These are phyloP conservation scores for Varanus salvator DNA, from an alignment of 2,113 vertebrate genomes.

Conservation along the genomic window DNA sequence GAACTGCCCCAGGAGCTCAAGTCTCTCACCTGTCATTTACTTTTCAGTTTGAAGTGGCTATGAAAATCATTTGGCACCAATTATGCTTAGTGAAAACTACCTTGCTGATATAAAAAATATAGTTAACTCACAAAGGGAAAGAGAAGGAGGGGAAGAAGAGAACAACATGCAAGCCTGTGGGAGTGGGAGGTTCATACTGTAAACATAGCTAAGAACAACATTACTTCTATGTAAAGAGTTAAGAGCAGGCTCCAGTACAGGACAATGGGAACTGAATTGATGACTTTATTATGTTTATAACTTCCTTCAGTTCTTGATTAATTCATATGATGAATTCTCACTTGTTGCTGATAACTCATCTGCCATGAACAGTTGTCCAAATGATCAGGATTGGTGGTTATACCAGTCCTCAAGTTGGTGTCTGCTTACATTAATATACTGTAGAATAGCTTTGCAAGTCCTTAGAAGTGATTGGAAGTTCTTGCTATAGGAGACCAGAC, in stretches of 20 bases:
- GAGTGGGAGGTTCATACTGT: background rate
- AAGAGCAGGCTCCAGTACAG: background rate
- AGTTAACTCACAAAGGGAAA: background rate
- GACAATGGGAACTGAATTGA: background rate
- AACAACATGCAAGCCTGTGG: background rate
- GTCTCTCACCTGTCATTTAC: background rate
- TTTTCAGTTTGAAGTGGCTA: background rate
- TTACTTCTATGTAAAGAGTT: background rate
- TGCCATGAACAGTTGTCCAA: background rate
- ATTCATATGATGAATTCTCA: too few species aligned
- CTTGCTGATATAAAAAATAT: background rate
- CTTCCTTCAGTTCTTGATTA: too few species aligned
- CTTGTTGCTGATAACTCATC: background rate
- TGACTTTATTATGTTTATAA: too few species aligned
- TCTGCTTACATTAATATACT: background rate
- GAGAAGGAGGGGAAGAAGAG: background rate
- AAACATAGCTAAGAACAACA: background rate
- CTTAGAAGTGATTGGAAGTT: background rate
- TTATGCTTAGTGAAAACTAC: background rate
- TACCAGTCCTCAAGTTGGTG: background rate
- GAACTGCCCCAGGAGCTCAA: background rate
- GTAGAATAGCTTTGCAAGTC: background rate
- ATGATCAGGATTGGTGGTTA: background rate
- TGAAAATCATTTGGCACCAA: background rate
- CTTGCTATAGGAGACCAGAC: background rate